Percentiles rank a stretch among this genome's conserved stretches.
phyloP scores from a whole-genome alignment of 2,888 invertebrate species.

The Rhorus exstirpatorius region DNA sequence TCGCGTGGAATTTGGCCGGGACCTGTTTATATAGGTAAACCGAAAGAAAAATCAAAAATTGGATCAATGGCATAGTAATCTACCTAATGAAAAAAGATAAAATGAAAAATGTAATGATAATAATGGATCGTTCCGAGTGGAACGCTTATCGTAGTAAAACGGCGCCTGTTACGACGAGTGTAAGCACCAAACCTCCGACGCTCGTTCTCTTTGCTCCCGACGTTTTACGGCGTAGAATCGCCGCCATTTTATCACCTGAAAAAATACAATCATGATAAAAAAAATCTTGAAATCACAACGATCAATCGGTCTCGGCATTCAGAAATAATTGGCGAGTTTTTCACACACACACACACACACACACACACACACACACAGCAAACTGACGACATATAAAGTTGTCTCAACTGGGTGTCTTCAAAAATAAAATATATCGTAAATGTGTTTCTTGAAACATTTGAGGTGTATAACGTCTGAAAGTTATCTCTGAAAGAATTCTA shows the following conservation, averaged over 20 bases:
- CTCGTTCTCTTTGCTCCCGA: conserved; percentile 80
- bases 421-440: too few relatives aligned
- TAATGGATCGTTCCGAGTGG: conserved; percentile 78
- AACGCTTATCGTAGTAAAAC: conserved; percentile 83
- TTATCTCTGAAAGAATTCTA: too few relatives aligned
- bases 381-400: too few relatives aligned
- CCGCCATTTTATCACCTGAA: conserved; percentile 96
- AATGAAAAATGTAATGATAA: conserved; percentile 81
- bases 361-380: too few relatives aligned
- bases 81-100: conserved; percentile 82
- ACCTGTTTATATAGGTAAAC: conserved; percentile 36
- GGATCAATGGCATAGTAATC: conserved; percentile 76
- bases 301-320: too few relatives aligned
- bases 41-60: conserved; percentile 60
- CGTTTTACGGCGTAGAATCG: conserved; percentile 93
- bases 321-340: too few relatives aligned
- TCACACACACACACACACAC: too few relatives aligned
- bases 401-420: too few relatives aligned
- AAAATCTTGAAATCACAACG: too few relatives aligned
- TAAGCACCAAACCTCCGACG: conserved; percentile 78
- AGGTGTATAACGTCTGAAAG: too few relatives aligned
- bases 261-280: conserved; percentile 58
- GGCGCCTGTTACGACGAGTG: conserved; percentile 79
- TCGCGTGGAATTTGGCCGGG: too few relatives aligned
- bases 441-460: too few relatives aligned